Percentiles rank a stretch among this genome's conserved stretches.
Conservation (phyloP, 2,113 vertebrate genomes). For the Laticauda laticaudata region DNA sequence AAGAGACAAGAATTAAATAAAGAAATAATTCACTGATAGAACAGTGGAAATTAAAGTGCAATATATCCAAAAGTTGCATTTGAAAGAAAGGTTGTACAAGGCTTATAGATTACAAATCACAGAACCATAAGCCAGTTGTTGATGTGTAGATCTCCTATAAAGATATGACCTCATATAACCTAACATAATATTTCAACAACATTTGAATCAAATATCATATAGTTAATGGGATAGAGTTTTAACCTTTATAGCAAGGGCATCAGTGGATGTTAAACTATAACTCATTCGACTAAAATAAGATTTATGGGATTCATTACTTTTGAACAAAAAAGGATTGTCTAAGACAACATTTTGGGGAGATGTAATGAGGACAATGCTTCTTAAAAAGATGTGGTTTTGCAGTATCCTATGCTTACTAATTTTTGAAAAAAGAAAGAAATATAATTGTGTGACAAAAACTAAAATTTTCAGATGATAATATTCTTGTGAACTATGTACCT, state of each 20-base stretch:
- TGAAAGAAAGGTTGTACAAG: neutral
- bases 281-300: neutral
- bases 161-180: too few relatives aligned
- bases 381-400: neutral
- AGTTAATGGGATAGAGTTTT: neutral
- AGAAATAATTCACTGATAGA: neutral
- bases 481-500: neutral
- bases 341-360: neutral
- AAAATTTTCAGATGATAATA: neutral
- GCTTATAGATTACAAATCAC: neutral
- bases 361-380: neutral
- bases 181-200: neutral
- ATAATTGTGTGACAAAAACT: neutral
- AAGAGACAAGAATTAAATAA: neutral
- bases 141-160: neutral
- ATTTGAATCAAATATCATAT: slow-evolving; percentile 50
- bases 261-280: neutral
- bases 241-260: neutral
- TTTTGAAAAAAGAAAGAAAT: neutral
- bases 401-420: neutral
- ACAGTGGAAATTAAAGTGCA: neutral
- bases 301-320: neutral
- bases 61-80: neutral
- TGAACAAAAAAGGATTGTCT: neutral
- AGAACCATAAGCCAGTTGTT: neutral